phyloP scores from a whole-genome alignment of 1,140 invertebrate species.

The Macrotrachela quadricornifera region DNA sequence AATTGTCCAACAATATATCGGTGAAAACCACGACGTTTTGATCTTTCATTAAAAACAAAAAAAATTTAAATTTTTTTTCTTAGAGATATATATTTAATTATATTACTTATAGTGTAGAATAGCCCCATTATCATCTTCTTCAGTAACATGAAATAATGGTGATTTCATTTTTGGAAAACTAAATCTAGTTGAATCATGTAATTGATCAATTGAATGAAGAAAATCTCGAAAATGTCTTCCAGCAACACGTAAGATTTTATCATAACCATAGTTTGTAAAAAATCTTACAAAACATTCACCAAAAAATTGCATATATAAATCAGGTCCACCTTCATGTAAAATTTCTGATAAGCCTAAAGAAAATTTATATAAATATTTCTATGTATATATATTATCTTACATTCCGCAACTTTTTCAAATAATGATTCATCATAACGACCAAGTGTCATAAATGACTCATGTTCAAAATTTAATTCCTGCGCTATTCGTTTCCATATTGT shows the following conservation, averaged over 20 bases:
- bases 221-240: conserved; percentile 67
- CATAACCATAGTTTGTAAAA: conserved; percentile 63
- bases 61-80: not conserved
- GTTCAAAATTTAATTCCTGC: no score
- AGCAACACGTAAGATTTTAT: conserved; percentile 54
- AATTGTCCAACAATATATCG: conserved; percentile 65
- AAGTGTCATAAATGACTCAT: no score
- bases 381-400: no score
- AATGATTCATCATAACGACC: no score
- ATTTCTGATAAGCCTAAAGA: no score
- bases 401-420: no score
- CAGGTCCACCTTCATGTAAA: conserved; percentile 33
- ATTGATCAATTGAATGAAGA: conserved; percentile 63
- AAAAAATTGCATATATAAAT: conserved; percentile 27
- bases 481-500: no score
- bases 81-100: conserved; percentile 31
- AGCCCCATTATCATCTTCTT: conserved; percentile 51
- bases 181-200: conserved; percentile 65
- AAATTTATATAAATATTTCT: no score
- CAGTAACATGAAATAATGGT: conserved; percentile 61
- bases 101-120: conserved; percentile 52
- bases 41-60: conserved; percentile 8
- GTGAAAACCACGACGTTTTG: conserved; percentile 41
- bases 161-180: conserved; percentile 73
- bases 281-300: conserved; percentile 64